These are phyloP conservation scores for Poecilobothrus nobilitatus DNA, from an alignment of 2,888 invertebrate genomes.

Conservation along the genomic window DNA sequence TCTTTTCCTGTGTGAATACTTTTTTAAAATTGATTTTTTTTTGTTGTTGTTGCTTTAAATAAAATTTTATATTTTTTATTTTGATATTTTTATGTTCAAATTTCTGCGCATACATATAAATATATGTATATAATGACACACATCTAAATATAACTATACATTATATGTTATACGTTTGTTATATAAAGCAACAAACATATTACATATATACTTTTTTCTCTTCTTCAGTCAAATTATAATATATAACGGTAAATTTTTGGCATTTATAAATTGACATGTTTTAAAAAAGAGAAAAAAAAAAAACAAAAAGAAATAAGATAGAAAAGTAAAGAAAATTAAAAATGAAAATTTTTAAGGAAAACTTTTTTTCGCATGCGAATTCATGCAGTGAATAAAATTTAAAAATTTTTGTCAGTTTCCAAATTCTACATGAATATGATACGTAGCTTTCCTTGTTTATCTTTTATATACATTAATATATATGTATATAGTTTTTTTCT, in stretches of 20 bases:
- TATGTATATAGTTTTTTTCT: no score
- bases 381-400: not conserved
- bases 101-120: no score
- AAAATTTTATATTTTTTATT: not conserved
- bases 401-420: not conserved
- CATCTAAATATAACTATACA: no score
- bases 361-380: not conserved
- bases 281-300: not conserved
- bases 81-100: not conserved
- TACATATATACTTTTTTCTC: not conserved
- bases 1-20: not conserved
- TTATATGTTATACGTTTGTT: no score
- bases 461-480: no score
- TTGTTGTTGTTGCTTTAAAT: not conserved
- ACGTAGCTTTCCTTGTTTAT: no score
- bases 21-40: not conserved
- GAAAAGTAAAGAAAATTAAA: not conserved
- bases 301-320: no score
- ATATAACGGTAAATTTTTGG: slow-evolving; percentile 1
- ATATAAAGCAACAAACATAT: no score
- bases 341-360: not conserved
- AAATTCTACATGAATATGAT: no score
- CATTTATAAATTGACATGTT: not conserved
- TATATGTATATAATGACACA: no score
- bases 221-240: not conserved